phyloP scores from a whole-genome alignment of 37 sponge, comb jelly and placozoan species.

The Aphrocallistes beatrix region DNA sequence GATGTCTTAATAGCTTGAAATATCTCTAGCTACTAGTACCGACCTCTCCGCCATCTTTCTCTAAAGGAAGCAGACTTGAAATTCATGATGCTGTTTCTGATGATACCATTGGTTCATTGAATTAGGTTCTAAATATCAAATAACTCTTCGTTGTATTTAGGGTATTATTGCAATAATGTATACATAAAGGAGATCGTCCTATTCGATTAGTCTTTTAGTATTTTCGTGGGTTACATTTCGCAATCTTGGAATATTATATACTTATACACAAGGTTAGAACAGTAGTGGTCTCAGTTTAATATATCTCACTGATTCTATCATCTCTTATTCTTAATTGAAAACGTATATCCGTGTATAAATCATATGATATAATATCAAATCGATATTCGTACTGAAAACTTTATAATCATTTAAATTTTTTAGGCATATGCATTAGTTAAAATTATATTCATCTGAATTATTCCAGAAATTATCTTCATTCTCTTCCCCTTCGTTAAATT shows the following conservation, averaged over 20 bases:
- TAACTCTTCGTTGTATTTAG: not conserved
- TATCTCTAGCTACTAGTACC: not conserved
- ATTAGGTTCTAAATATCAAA: constrained; percentile 15
- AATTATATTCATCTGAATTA: no score
- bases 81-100: not conserved
- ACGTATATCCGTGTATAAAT: not conserved
- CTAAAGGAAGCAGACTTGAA: not conserved
- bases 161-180: not conserved
- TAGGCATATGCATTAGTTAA: no score
- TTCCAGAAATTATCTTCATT: no score
- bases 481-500: no score
- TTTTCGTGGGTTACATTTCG: not conserved
- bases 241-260: not conserved
- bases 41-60: constrained; percentile 13
- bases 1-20: not conserved
- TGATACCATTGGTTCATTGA: not conserved
- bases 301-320: not conserved
- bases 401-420: not conserved
- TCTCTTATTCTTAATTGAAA: not conserved
- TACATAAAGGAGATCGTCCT: not conserved
- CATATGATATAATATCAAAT: not conserved
- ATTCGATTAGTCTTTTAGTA: not conserved
- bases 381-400: no score
- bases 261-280: not conserved
- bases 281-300: not conserved